phyloP scores from a whole-genome alignment of 2,888 invertebrate species.

The Folsomia manolachei region DNA sequence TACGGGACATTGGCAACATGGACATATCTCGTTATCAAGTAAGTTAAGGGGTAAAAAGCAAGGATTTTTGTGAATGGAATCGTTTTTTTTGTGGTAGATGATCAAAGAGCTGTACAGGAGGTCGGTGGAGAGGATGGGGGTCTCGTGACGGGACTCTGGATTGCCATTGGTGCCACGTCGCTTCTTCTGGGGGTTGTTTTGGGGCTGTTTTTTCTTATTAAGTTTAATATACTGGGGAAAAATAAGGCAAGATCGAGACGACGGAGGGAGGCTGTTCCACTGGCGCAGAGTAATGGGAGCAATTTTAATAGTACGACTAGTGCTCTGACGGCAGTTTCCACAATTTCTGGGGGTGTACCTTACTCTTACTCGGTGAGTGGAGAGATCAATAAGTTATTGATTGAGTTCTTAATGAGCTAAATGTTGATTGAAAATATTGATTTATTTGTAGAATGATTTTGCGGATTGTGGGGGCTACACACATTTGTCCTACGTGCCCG shows the following conservation, averaged over 20 bases:
- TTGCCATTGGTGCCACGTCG: constrained; percentile 70
- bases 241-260: constrained; percentile 51
- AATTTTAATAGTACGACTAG: neutral
- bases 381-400: too few species aligned
- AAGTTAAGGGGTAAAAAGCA: too few species aligned
- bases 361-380: too few species aligned
- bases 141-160: constrained; percentile 57
- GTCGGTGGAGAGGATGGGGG: constrained; percentile 46
- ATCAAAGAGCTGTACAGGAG: constrained; percentile 35
- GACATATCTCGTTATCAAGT: neutral
- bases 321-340: neutral
- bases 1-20: constrained; percentile 57
- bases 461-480: constrained; percentile 58
- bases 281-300: neutral
- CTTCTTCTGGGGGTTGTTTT: constrained; percentile 65
- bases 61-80: too few species aligned
- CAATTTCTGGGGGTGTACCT: neutral
- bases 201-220: constrained; percentile 63
- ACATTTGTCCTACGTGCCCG: constrained; percentile 56
- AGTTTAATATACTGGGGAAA: neutral
- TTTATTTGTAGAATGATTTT: neutral
- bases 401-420: too few species aligned
- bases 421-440: too few species aligned
- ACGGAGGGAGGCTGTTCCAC: neutral
- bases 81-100: too few species aligned